Evolutionary conservation across 2,888 invertebrate genomes (phyloP).

Genomic region (Eucera pruinosa): DNA sequence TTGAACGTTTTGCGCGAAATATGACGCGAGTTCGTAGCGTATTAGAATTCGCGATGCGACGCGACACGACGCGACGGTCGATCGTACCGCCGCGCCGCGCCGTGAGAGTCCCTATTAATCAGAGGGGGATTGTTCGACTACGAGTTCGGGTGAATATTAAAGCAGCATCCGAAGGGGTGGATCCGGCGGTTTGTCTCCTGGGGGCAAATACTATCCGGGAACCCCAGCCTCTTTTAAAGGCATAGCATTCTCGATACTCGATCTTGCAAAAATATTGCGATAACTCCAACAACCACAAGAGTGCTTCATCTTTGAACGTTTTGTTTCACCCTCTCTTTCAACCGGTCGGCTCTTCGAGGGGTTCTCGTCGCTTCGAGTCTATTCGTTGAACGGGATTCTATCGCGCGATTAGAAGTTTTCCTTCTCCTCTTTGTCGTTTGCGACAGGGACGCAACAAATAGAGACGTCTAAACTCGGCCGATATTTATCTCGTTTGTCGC

Average conservation of each 20-base stretch:
- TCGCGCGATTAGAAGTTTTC: slow-evolving; percentile 12
- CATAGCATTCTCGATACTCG: slow-evolving; percentile 54
- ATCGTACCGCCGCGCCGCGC: slow-evolving; percentile 2
- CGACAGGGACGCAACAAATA: too few relatives aligned
- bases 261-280: slow-evolving; percentile 75
- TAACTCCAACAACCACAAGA: slow-evolving; percentile 64
- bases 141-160: slow-evolving; percentile 77
- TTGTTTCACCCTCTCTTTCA: slow-evolving; percentile 52
- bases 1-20: background rate
- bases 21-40: background rate
- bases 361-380: slow-evolving; percentile 3
- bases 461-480: too few relatives aligned
- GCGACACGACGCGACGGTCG: too few relatives aligned
- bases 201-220: slow-evolving; percentile 46
- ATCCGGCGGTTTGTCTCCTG: slow-evolving; percentile 65
- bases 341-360: slow-evolving; percentile 37
- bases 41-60: slow-evolving; percentile 25
- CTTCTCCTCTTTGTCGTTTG: background rate
- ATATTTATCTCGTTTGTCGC: too few relatives aligned
- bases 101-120: slow-evolving; percentile 71
- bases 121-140: slow-evolving; percentile 73
- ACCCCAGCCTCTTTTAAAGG: slow-evolving; percentile 58
- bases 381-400: slow-evolving; percentile 23
- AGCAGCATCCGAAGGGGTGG: slow-evolving; percentile 75
- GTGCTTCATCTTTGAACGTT: slow-evolving; percentile 62